Percentiles rank a stretch among this genome's conserved stretches.
Evolutionary conservation across 2,888 invertebrate species (phyloP).

Genomic region (Heteromyza rotundicornis): DNA sequence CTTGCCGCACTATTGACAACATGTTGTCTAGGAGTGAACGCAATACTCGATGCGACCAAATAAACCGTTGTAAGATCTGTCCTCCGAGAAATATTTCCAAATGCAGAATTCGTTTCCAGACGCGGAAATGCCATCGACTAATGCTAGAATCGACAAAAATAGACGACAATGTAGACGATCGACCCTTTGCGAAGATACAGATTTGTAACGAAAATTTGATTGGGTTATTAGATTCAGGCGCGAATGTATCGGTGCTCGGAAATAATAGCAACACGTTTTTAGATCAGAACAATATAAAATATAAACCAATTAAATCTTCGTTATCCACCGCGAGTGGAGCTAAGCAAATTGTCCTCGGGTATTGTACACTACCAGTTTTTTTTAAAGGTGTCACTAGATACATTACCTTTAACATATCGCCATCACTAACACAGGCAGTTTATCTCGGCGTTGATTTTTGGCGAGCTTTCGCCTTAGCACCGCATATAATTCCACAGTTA

Average conservation of each 20-base stretch:
- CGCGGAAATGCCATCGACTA: no score
- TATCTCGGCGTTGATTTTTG: not conserved
- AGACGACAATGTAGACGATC: not conserved
- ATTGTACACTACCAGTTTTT: no score
- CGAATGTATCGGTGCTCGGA: slow-evolving; percentile 19
- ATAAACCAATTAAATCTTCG: slow-evolving; percentile 7
- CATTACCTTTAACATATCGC: slow-evolving; percentile 9
- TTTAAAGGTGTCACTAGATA: not conserved
- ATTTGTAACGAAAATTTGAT: slow-evolving; percentile 2
- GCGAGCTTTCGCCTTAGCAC: no score
- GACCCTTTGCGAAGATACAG: slow-evolving; percentile 15
- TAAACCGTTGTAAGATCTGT: no score
- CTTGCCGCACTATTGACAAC: no score
- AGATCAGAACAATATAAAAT: not conserved
- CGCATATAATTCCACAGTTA: no score
- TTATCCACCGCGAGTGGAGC: slow-evolving; percentile 20
- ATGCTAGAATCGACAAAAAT: no score
- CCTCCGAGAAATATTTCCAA: no score
- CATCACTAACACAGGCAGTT: slow-evolving; percentile 6
- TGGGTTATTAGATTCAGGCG: slow-evolving; percentile 18
- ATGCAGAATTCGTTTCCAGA: no score
- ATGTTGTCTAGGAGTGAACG: no score
- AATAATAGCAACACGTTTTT: slow-evolving; percentile 16
- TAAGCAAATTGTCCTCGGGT: no score
- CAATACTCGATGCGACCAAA: no score